Conservation (phyloP, 2,113 vertebrate genomes). For the Tenrec ecaudatus region DNA sequence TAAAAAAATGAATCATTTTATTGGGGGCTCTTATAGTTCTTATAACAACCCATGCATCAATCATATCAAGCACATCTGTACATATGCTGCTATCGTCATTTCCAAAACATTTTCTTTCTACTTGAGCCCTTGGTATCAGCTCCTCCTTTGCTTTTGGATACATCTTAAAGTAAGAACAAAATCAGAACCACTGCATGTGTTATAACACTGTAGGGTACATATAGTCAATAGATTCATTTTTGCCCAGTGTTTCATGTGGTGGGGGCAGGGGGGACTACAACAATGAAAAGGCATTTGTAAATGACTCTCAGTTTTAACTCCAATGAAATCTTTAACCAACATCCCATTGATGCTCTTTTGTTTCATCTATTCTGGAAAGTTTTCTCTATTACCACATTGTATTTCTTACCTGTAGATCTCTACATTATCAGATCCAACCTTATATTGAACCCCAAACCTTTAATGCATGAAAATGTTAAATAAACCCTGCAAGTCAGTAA, state of each 20-base stretch:
- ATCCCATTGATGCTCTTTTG: slow-evolving; percentile 4
- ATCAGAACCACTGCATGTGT: not conserved
- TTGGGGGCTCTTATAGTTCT: no score
- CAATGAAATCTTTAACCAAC: slow-evolving; percentile 41
- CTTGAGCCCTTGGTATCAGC: no score
- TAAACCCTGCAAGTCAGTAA: slow-evolving; percentile 61
- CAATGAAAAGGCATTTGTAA: slow-evolving; percentile 29
- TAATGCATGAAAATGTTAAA: slow-evolving; percentile 34
- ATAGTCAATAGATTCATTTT: not conserved
- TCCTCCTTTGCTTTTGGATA: not conserved
- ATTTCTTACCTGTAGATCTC: slow-evolving; percentile 8
- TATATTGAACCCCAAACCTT: slow-evolving; percentile 26
- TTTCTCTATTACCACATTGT: slow-evolving; percentile 17
- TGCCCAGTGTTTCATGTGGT: not conserved
- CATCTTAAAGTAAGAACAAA: slow-evolving; percentile 14
- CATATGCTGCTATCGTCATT: no score
- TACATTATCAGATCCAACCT: not conserved
- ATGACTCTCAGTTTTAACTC: slow-evolving; percentile 26
- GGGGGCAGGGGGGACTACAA: not conserved
- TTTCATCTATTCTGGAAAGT: not conserved
- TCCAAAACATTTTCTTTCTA: no score
- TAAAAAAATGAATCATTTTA: no score
- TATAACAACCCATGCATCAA: no score
- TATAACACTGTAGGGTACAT: not conserved
- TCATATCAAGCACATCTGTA: no score